Conservation (phyloP, 2,797 vertebrate species). For the Hybognathus amarus region DNA sequence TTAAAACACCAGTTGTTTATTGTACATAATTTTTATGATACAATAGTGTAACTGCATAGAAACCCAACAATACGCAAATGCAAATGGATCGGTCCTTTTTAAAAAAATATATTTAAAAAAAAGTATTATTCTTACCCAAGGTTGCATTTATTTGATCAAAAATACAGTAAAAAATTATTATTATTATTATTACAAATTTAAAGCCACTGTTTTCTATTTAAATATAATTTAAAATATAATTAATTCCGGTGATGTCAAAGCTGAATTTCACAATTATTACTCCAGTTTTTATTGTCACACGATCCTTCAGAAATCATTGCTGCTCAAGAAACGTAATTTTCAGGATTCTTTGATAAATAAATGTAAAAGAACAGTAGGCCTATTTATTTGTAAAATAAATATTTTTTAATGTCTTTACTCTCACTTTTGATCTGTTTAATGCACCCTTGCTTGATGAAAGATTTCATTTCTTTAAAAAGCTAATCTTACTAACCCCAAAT, state of each 20-base stretch:
- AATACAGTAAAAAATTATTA: not conserved
- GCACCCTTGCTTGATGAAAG: not conserved
- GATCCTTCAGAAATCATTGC: not conserved
- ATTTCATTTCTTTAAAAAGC: not conserved
- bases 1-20: not conserved
- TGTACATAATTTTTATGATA: not conserved
- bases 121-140: not conserved
- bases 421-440: not conserved
- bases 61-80: not conserved
- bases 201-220: too few species aligned
- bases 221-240: too few species aligned
- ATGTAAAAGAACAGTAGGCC: not conserved
- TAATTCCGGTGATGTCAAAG: not conserved
- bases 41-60: not conserved
- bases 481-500: not conserved
- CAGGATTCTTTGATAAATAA: not conserved
- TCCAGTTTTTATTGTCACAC: not conserved
- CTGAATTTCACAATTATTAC: not conserved
- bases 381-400: not conserved
- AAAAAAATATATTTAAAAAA: too few species aligned
- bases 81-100: not conserved
- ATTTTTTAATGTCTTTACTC: not conserved
- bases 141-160: not conserved
- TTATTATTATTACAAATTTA: not conserved
- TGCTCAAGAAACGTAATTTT: not conserved